Evolutionary conservation across 2,113 vertebrate genomes (phyloP), one percentile per base, ranked within the genome.

Genomic region (Sapajus apella): DNA sequence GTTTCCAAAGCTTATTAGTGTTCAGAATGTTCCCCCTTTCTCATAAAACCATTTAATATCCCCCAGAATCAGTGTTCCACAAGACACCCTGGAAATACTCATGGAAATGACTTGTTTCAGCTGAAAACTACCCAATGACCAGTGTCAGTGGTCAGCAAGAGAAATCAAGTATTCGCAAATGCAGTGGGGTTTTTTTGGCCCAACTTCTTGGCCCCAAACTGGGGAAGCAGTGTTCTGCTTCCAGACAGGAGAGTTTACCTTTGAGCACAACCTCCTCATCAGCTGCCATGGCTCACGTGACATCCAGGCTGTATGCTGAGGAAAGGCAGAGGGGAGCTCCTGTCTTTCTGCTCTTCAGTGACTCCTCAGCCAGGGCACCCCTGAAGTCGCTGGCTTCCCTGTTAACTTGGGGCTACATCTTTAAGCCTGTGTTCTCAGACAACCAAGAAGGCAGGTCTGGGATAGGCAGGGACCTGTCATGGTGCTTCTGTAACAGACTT

Each of bases 31-130:
- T 87, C 64, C 32, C 72, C 61, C 9, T 1, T 75, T 85, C 66
- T 95, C 88, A 85, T 91, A 96, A 97, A 95, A 93, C 61, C 43
- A 45, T 40, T 79, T 93, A 77, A 66, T 70, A 91, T 82, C 37
- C 93, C 73, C 88, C 85, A 92, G 85, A 90, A 73, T 81, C 68
- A 47, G 17, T 2, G 85, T 90, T 80, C 94, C 91, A 93, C 95
- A 52, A 32, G 95, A 87, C 91, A 94, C 90, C 95, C 95, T 95
- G 92, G 95, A 91, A 97, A 83, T 87, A 16, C 79, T 87, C 35
- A 70, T 70, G 96, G 96, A 97, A 96, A 96, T 52, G 90, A 91
- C 97, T 92, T 84, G 64, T 95, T 97, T 84, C 75, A 58, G 83
- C 58, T 23, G 37, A 79, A 83, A 76, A 68, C 73, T 52, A 76